Evolutionary conservation across 2,888 invertebrate species (phyloP), one percentile per base, ranked within the genome.

Genomic region (Latheticus oryzae): DNA sequence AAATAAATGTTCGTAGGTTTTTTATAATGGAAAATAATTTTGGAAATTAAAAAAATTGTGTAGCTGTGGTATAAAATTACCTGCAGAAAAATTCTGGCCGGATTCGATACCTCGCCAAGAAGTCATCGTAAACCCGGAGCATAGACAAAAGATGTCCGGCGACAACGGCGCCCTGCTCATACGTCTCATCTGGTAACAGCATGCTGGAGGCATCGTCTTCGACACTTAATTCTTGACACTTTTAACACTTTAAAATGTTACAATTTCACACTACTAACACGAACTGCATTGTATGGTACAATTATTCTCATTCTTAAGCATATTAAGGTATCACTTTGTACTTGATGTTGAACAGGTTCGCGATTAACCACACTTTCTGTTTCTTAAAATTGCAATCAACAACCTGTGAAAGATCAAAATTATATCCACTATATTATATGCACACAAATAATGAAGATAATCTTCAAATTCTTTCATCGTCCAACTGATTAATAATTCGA

Each of bases 101-200:
- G 71, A 88, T 88, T 68, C 87, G 84, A 77, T 89, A 84, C 35
- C 82, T 80, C 61, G 81, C 82, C 55, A 88, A 81, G 75, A 85
- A 85, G 68, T 85, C 83, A 76, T 87, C 85, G 70, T 85, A 85
- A 66, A 83, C 82, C 56, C 82, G 81, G 58, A 84, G 78, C 64
- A 82, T 79, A 37, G 79, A 79, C 65, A 82, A 73, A 65, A 78
- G 69, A 57, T 76, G 76, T 51, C 75, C 73, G 28, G 77, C 76
- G 60, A 74, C 76, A 60, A 73, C 68, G 58, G 76, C 74, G 65
- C 74, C 79, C 76, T 84, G 84, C 81, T 89, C 90, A 82, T 90
- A 90, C 71, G 88, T 90, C 82, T 90, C 88, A 81, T 90, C 90
- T 69, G 90, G 89, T 80, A 88, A 84, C 81, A 90, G 84, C 88